Conservation (phyloP, 2,797 vertebrate genomes). For the Otus scops region DNA sequence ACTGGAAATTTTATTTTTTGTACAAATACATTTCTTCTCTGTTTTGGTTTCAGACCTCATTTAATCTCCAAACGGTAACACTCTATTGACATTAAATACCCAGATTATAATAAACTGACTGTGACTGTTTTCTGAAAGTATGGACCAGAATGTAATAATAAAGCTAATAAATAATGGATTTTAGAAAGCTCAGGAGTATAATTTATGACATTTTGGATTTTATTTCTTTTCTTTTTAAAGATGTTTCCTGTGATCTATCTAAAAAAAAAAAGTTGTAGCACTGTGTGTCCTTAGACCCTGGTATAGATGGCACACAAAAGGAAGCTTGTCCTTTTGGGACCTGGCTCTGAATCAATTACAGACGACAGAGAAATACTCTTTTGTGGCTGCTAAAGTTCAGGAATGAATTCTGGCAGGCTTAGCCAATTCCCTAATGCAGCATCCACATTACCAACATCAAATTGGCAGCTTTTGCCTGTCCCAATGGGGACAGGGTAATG, state of each 20-base stretch:
- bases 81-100: slow-evolving; percentile 26
- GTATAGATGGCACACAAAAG: slow-evolving; percentile 74
- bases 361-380: slow-evolving; percentile 78
- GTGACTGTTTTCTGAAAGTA: slow-evolving; percentile 25
- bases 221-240: slow-evolving; percentile 38
- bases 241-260: slow-evolving; percentile 53
- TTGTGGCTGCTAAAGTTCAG: slow-evolving; percentile 78
- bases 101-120: slow-evolving; percentile 11
- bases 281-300: slow-evolving; percentile 59
- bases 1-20: slow-evolving; percentile 29
- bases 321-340: slow-evolving; percentile 76
- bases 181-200: neutral
- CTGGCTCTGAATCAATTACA: slow-evolving; percentile 77
- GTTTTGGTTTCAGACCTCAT: slow-evolving; percentile 22
- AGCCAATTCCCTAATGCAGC: slow-evolving; percentile 73
- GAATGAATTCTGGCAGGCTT: slow-evolving; percentile 78
- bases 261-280: slow-evolving; percentile 38
- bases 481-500: slow-evolving; percentile 70
- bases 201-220: slow-evolving; percentile 23
- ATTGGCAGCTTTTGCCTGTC: slow-evolving; percentile 73
- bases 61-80: slow-evolving; percentile 46
- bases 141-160: neutral
- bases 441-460: slow-evolving; percentile 72
- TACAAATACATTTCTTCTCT: slow-evolving; percentile 12
- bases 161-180: slow-evolving; percentile 44